These are phyloP conservation scores for Mustela erminea DNA, from an alignment of 2,797 vertebrate species.

Conservation along the genomic window DNA sequence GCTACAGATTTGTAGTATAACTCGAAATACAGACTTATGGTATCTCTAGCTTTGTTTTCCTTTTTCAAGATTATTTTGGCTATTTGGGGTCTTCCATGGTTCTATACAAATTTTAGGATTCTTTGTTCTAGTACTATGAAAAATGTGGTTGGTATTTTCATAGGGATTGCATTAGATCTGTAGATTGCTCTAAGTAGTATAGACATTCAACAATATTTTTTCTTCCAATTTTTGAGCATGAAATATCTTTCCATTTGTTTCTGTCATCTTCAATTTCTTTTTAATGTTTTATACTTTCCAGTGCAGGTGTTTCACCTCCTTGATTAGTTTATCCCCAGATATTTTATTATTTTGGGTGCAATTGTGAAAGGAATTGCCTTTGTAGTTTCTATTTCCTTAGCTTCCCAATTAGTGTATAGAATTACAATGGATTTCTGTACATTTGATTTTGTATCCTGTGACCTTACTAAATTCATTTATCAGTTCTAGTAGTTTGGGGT, in stretches of 20 bases:
- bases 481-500: background rate
- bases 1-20: background rate
- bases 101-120: background rate
- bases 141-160: background rate
- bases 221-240: background rate
- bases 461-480: background rate
- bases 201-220: background rate
- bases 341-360: background rate
- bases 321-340: background rate
- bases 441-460: background rate
- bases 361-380: background rate
- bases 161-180: background rate
- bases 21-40: background rate
- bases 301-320: background rate
- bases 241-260: background rate
- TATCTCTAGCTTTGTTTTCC: background rate
- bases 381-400: background rate
- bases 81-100: background rate
- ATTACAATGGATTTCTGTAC: background rate
- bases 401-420: background rate
- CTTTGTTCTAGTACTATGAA: background rate
- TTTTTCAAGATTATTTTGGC: background rate
- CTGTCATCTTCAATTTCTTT: background rate
- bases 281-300: background rate
- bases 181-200: background rate